A percentile compares a stretch with the other conserved stretches of the same genome.
Conservation (phyloP, 2,888 invertebrate species). For the Nasonovia ribisnigri region DNA sequence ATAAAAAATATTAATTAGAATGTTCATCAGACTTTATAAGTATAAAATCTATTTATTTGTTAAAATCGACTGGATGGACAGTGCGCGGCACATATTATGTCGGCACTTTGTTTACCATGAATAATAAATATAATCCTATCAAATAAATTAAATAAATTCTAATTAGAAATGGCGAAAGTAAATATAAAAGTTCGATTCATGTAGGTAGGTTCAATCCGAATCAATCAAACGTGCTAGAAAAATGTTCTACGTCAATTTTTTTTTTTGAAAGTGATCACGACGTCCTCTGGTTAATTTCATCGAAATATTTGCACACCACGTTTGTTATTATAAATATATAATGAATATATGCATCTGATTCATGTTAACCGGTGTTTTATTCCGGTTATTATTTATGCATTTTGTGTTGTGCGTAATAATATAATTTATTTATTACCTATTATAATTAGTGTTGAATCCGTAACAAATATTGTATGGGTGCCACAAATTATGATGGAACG, state of each 20-base stretch:
- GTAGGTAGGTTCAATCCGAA: neutral
- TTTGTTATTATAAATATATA: too few relatives aligned
- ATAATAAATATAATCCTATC: neutral
- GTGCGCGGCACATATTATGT: neutral
- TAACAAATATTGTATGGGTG: neutral
- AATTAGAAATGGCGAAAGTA: neutral
- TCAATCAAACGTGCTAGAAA: neutral
- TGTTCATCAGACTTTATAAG: neutral
- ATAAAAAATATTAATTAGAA: neutral
- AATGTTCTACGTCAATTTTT: neutral
- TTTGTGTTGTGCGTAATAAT: too few relatives aligned
- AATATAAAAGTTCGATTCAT: neutral
- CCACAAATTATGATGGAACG: neutral
- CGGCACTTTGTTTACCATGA: neutral
- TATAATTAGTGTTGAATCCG: too few relatives aligned
- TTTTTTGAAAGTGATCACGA: too few relatives aligned
- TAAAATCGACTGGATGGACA: neutral
- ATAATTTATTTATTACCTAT: too few relatives aligned
- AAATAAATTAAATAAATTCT: neutral
- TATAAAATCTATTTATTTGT: neutral
- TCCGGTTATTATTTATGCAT: too few relatives aligned
- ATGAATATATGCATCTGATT: too few relatives aligned
- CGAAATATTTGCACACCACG: neutral
- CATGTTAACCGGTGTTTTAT: too few relatives aligned
- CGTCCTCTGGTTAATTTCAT: neutral